phyloP scores from a whole-genome alignment of 2,888 invertebrate species.

The Automeris io region DNA sequence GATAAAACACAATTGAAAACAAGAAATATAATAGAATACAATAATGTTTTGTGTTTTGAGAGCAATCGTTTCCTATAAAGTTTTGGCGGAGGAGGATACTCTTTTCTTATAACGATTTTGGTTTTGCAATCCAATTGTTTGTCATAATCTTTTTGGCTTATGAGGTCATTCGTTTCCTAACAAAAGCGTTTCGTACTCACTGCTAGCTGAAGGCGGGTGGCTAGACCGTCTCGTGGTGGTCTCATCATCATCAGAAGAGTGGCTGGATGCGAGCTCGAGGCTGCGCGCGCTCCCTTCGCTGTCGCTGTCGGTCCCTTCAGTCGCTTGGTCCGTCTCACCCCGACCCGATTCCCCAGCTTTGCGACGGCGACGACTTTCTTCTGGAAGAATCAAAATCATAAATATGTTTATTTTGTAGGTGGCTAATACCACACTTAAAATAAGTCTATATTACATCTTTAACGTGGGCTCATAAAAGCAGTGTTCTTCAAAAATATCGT shows the following conservation, averaged over 20 bases:
- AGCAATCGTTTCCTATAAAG: no score
- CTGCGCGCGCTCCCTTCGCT: constrained; percentile 89
- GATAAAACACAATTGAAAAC: no score
- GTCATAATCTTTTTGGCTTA: not conserved
- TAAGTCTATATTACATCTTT: no score
- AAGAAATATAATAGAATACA: no score
- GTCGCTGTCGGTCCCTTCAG: constrained; percentile 87
- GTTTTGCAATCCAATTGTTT: no score
- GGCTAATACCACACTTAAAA: no score
- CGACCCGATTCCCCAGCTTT: constrained; percentile 26
- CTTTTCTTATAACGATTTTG: no score
- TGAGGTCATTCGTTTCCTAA: not conserved
- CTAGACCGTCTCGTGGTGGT: constrained; percentile 55
- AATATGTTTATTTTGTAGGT: no score
- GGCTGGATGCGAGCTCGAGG: constrained; percentile 95
- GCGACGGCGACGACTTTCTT: constrained; percentile 51
- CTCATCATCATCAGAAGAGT: constrained; percentile 94
- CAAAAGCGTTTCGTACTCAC: constrained; percentile 13
- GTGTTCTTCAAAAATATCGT: no score
- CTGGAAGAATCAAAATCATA: constrained; percentile 27
- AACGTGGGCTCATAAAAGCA: no score
- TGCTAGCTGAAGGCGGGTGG: constrained; percentile 34
- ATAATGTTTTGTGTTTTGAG: no score
- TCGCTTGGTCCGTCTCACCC: not conserved
- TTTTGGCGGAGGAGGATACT: no score